Evolutionary conservation across 2,888 invertebrate species (phyloP).

Genomic region (Trilocha varians): DNA sequence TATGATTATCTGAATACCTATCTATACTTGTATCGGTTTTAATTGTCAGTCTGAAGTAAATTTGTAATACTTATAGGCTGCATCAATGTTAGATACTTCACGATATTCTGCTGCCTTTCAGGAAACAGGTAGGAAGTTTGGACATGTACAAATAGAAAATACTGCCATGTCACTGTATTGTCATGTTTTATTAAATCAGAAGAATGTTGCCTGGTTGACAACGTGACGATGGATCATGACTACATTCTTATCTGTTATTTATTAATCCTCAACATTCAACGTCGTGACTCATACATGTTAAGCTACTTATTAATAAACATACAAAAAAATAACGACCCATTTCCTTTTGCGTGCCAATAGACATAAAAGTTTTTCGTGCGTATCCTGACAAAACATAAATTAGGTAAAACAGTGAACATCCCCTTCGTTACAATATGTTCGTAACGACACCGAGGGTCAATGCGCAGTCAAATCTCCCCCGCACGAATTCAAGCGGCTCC

Average conservation of each 20-base stretch:
- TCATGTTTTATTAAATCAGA: not conserved
- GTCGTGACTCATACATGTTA: slow-evolving; percentile 47
- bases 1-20: not conserved
- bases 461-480: slow-evolving; percentile 55
- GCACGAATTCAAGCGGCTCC: slow-evolving; percentile 44
- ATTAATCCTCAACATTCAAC: slow-evolving; percentile 31
- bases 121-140: too few relatives aligned
- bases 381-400: slow-evolving; percentile 70
- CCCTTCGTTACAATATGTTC: slow-evolving; percentile 68
- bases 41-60: too few relatives aligned
- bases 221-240: slow-evolving; percentile 33
- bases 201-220: not conserved
- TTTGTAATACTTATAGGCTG: too few relatives aligned
- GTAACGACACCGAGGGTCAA: slow-evolving; percentile 63
- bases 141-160: too few relatives aligned
- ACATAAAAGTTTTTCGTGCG: slow-evolving; percentile 70
- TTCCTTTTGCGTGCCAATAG: slow-evolving; percentile 65
- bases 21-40: too few relatives aligned
- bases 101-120: too few relatives aligned
- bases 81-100: too few relatives aligned
- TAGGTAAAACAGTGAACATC: slow-evolving; percentile 68
- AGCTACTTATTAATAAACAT: slow-evolving; percentile 56
- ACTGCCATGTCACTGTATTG: not conserved
- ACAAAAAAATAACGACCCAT: slow-evolving; percentile 53
- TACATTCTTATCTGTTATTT: slow-evolving; percentile 44